phyloP scores from a whole-genome alignment of 2,797 vertebrate genomes.

The Xenentodon cancila region DNA sequence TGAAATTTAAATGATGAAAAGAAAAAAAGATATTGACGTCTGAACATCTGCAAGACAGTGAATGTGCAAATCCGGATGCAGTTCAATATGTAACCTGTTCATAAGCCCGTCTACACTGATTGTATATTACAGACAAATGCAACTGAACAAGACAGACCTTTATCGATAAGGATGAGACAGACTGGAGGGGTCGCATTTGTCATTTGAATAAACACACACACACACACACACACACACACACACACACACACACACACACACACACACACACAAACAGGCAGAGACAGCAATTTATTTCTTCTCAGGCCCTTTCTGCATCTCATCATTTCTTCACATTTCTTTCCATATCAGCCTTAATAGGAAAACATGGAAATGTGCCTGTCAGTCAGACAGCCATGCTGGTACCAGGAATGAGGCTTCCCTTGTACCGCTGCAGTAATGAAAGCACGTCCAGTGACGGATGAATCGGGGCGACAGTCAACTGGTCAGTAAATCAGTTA shows the following conservation, averaged over 20 bases:
- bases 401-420: constrained; percentile 44
- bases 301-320: constrained; percentile 40
- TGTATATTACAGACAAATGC: constrained; percentile 57
- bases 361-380: constrained; percentile 66
- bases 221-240: constrained; percentile 13
- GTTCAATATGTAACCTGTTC: constrained; percentile 62
- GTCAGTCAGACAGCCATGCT: constrained; percentile 47
- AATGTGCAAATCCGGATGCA: constrained; percentile 56
- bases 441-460: constrained; percentile 45
- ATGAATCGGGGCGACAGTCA: constrained; percentile 37
- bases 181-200: constrained; percentile 24
- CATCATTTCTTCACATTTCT: constrained; percentile 59
- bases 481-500: constrained; percentile 71
- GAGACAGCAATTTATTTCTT: constrained; percentile 34
- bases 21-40: not conserved
- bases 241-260: constrained; percentile 28
- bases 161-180: constrained; percentile 47
- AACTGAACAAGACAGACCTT: constrained; percentile 43
- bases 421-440: constrained; percentile 19
- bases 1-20: too few species aligned
- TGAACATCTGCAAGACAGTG: constrained; percentile 24
- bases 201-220: constrained; percentile 44
- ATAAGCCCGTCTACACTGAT: constrained; percentile 51
- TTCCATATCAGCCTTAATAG: constrained; percentile 60
- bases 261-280: constrained; percentile 12